A percentile compares a stretch with the other conserved stretches of the same genome.
Conservation (phyloP, 2,113 vertebrate genomes). For the Turdus rufiventris region DNA sequence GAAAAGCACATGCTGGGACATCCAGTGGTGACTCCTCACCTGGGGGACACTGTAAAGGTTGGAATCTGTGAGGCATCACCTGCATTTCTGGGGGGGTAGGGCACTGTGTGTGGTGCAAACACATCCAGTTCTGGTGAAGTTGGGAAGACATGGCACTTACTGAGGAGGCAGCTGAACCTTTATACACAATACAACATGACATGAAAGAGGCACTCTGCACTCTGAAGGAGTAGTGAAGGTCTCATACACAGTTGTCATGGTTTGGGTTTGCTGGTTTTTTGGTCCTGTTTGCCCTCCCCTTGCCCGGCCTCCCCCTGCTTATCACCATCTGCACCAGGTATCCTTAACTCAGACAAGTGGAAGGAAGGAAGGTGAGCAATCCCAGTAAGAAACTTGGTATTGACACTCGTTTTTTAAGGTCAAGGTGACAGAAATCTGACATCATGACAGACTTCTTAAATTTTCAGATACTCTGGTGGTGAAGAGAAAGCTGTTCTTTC, state of each 20-base stretch:
- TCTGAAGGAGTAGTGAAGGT: neutral
- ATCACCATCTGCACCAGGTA: neutral
- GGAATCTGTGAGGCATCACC: too few species aligned
- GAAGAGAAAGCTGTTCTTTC: neutral
- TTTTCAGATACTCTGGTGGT: neutral
- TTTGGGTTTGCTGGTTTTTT: neutral
- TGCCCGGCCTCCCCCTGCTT: neutral
- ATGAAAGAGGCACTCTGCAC: neutral
- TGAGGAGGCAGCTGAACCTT: neutral
- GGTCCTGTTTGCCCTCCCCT: neutral
- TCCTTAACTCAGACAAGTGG: neutral
- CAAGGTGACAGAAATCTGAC: neutral
- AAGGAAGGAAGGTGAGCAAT: neutral
- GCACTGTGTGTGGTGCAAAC: neutral
- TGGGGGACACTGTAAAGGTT: neutral
- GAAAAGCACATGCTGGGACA: neutral
- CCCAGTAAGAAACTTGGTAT: neutral
- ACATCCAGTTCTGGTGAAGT: neutral
- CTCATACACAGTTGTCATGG: neutral
- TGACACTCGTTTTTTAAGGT: neutral
- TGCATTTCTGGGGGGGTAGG: neutral
- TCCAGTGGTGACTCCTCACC: fast-evolving
- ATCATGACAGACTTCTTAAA: neutral
- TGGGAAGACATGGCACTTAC: neutral
- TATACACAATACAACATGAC: fast-evolving